Percentiles rank a stretch among this genome's conserved stretches.
phyloP scores from a whole-genome alignment of 2,888 invertebrate species.

The Nemoura dubitans region DNA sequence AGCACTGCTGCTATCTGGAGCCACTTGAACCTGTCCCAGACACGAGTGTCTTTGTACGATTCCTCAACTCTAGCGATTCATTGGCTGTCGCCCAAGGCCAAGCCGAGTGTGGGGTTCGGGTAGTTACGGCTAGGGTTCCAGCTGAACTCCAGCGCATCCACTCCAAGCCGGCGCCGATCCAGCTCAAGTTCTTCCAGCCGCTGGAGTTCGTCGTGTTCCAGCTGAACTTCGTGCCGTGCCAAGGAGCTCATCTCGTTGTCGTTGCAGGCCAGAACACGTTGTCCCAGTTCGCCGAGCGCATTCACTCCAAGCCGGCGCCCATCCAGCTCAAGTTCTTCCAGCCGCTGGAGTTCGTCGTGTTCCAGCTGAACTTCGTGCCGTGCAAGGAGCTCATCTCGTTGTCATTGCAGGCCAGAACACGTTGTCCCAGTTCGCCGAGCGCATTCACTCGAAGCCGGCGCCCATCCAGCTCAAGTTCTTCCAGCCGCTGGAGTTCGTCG shows the following conservation, averaged over 20 bases:
- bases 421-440: constrained; percentile 94
- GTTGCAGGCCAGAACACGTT: constrained; percentile 82
- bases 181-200: no score
- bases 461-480: constrained; percentile 94
- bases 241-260: constrained; percentile 67
- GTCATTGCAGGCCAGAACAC: constrained; percentile 88
- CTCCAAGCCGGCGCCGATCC: no score
- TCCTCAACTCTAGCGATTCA: no score
- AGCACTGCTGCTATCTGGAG: no score
- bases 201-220: no score
- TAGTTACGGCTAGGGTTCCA: no score
- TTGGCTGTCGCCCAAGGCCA: no score
- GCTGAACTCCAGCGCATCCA: no score
- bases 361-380: constrained; percentile 97
- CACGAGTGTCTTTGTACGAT: no score
- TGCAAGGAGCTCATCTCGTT: constrained; percentile 97
- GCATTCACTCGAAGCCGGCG: constrained; percentile 81
- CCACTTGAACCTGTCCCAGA: no score
- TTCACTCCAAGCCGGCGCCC: constrained; percentile 86
- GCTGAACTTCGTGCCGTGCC: no score
- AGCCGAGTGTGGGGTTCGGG: no score
- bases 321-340: constrained; percentile 94
- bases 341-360: constrained; percentile 94
- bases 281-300: constrained; percentile 95
- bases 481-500: constrained; percentile 93